Base-by-base conservation (phyloP, 2,888 invertebrate genomes). In the Unio pictorum region DNA sequence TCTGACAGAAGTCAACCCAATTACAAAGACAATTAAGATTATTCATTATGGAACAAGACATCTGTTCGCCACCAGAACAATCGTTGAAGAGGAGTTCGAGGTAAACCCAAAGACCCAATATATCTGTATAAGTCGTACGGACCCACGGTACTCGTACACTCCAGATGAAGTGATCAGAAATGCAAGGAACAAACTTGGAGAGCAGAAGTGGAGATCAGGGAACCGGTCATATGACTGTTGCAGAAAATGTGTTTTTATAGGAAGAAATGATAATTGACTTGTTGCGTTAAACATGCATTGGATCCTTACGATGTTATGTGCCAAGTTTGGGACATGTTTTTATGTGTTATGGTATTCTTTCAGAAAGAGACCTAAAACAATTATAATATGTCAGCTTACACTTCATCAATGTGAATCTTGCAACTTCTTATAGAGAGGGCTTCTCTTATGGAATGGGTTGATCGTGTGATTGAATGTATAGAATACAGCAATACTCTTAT, bases 31-130 rank as follows among this genome's bases (percentile, higher is more conserved):
- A 55, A 54, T 72, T 15, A 72, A 7, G 2, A 66, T 66, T 11
- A 66, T 72, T 26, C 72, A 72, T 28, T 68, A 71, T 57, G 68
- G 61, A 26, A 62, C 65, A 34, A 68, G 1, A 23, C 8, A 56
- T 30, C 45, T 65, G 1, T 67, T 67, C 1, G 54, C 64, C 11
- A 58, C 18, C 8, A 7, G 68, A 58, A 61, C 58, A 7, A 61
- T 72, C 20, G 59, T 61, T 18, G 68, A 68, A 34, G 66, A 64
- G 1, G 30, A 28, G 3, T 5, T 68, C 0, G 34, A 15, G 20
- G 7, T 68, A 7, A 45, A 72, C 55, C 58, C 62, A 5, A 55
- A 26, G 4, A 45, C n/a, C 5, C 63, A 68, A 7, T 30, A 55
- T 28, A 5, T 73, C n/a, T 55, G 20, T 55, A 56, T 73, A 34